Conservation (phyloP, 2,888 invertebrate genomes). For the Slavum lentiscoides region DNA sequence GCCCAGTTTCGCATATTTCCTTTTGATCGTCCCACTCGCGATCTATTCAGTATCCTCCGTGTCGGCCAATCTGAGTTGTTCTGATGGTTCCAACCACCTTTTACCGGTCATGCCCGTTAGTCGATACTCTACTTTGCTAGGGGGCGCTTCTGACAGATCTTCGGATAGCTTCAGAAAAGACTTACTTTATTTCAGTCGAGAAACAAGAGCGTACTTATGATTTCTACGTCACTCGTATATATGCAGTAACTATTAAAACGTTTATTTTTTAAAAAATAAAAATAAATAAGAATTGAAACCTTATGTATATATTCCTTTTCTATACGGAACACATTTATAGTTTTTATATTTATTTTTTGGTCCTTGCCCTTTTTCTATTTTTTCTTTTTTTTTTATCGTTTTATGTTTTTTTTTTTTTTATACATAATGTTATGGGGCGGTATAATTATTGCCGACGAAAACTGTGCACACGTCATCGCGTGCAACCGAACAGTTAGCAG, state of each 20-base stretch:
- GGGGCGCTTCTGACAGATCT: too few species aligned
- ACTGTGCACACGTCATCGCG: constrained; percentile 50
- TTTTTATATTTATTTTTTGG: constrained; percentile 16
- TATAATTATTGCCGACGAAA: constrained; percentile 46
- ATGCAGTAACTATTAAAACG: neutral
- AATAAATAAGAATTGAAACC: neutral
- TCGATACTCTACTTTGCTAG: too few species aligned
- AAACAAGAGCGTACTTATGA: too few species aligned
- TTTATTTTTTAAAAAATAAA: neutral
- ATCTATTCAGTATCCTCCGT: too few species aligned
- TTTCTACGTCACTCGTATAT: too few species aligned
- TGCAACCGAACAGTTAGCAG: constrained; percentile 45
- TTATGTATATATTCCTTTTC: neutral
- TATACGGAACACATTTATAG: neutral
- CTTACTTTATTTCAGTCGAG: too few species aligned
- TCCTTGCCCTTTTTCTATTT: constrained; percentile 23
- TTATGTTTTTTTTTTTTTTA: constrained; percentile 34
- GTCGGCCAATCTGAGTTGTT: too few species aligned
- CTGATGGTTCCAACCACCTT: too few species aligned
- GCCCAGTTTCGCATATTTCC: too few species aligned
- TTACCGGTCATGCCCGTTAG: too few species aligned
- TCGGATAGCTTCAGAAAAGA: too few species aligned
- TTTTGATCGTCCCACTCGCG: too few species aligned
- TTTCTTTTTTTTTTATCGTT: constrained; percentile 23
- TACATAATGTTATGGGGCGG: constrained; percentile 32